Evolutionary conservation across 2,888 invertebrate genomes (phyloP).

Genomic region (Leptopterna dolabrata): DNA sequence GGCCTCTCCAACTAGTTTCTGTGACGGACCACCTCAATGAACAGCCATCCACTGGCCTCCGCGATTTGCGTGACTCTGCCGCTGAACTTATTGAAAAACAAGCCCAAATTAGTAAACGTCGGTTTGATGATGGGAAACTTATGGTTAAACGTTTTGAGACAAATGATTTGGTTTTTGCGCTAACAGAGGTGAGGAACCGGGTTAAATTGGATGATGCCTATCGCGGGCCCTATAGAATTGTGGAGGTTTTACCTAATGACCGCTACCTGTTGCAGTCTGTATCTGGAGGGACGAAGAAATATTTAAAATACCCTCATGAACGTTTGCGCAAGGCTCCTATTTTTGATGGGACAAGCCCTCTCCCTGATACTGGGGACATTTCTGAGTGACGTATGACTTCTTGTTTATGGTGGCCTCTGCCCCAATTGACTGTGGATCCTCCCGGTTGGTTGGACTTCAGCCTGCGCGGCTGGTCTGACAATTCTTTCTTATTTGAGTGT

Average conservation of each 20-base stretch:
- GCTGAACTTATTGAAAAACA: background rate
- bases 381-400: background rate
- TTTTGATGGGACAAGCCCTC: background rate
- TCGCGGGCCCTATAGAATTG: background rate
- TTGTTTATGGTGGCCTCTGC: no score
- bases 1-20: background rate
- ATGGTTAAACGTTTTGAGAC: background rate
- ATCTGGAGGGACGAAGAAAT: background rate
- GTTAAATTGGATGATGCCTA: conserved; percentile 9
- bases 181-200: background rate
- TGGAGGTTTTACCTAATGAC: background rate
- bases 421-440: no score
- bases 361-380: background rate
- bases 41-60: background rate
- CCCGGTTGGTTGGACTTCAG: no score
- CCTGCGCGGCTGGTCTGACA: no score
- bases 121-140: background rate
- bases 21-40: background rate
- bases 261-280: background rate
- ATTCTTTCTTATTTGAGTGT: no score
- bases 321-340: background rate
- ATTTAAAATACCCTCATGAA: conserved; percentile 6
- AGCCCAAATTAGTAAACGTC: background rate
- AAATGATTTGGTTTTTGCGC: background rate
- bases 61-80: background rate